Evolutionary conservation across 1,140 invertebrate species (phyloP), one percentile per base, ranked within the genome.

Genomic region (Drosophila elegans): DNA sequence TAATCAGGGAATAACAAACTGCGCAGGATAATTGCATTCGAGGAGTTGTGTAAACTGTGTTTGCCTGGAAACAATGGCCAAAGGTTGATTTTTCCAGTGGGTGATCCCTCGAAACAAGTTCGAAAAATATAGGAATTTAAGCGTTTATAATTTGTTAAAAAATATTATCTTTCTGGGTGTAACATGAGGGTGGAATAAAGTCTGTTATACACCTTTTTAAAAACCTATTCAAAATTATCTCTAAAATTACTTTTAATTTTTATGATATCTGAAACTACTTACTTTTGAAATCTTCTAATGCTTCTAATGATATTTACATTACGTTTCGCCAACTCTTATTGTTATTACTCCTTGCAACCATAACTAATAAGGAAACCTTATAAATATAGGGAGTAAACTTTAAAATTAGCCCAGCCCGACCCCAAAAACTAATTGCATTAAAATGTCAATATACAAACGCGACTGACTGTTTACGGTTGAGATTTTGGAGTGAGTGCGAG

Each of bases 1-100:
- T 76, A 84, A 88, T 83, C 75, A 80, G 52, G 82, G 77, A 84
- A 89, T 80, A 89, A 89, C 80, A 89, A 89, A 89, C 84, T 89
- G 66, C 74, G 84, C 77, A 80, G 77, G 54, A 84, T 89, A 89
- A 89, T 89, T 85, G 74, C 81, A 52, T 39, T 71, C 29, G 34
- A 60, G 67, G 67, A 84, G 73, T 84, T 80, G 62, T 71, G 73
- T 85, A 77, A 80, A 83, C 77, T 83, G 80, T 84, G 84, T 89
- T 89, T 74, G 53, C 36, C 45, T 21, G 54, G 32, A 68, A 83
- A 86, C 84, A 88, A 88, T 79, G 66, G 45, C 38, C 32, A 78
- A 72, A 78, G 74, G 79, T 49, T 51, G 53, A 68, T 68, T 83
- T 57, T 62, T 57, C 41, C 72, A 76, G 45, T 76, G 62, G 52